Base-by-base conservation (phyloP, 1,140 invertebrate genomes). In the Artemia franciscana region DNA sequence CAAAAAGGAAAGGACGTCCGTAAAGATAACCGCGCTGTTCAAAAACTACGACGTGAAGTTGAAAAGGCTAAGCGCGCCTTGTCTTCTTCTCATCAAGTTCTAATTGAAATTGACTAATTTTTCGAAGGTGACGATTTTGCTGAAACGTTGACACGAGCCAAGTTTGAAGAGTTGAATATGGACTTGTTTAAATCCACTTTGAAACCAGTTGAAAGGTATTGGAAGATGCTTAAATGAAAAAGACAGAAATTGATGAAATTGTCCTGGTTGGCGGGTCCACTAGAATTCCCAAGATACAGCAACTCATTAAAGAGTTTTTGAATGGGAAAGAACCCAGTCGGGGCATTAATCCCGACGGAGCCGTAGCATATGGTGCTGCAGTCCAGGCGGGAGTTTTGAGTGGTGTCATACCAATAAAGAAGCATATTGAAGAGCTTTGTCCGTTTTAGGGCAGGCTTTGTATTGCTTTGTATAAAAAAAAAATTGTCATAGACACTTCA, bases 131-230 rank as follows among this genome's bases (percentile, higher is more conserved):
- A 97, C 70, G 95, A 99, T 71, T 99, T 99, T 82, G 93, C 88
- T n/a, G 95, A 98, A 76, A 94, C 91, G 9, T 78, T 99, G 57
- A 98, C 96, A 62, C 81, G 96, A 70, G 95, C 96, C 69, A 98
- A 97, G 77, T 99, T 99, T 73, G 96, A 99, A 73, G 96, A 99
- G 75, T 77, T 99, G 70, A 98, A 98, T 79, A 93, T 97, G 87
- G 93, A 98, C 74, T 79, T 98, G 28, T 98, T 98, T 87, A 81
- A 90, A 69, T 92, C 89, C 24, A 99, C 96, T 3, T 80, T 99
- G 77, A 97, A 98, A 74, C 95, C 95, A 7, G 94, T 99, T n/a
- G 88, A 70, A 94, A 95, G 72, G 88, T 93, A 30, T 76, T 99
- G 65, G 93, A 98, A 75, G 96, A 99, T 76, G 90, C 93, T 61